Conservation (phyloP, 2,113 vertebrate species). For the Electrona antarctica region DNA sequence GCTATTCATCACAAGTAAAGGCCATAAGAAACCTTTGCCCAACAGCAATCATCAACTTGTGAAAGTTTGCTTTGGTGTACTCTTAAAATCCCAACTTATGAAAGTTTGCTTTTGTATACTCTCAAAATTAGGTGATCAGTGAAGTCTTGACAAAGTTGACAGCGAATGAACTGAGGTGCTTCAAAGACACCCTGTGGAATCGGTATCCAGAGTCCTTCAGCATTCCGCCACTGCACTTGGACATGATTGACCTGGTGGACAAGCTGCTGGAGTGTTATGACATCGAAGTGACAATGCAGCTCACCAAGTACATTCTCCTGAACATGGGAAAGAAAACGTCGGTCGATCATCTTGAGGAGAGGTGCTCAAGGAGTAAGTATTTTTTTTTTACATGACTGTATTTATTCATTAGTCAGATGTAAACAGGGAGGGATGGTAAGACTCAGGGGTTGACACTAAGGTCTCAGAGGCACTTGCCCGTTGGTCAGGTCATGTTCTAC, state of each 20-base stretch:
- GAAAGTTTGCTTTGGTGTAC: background rate
- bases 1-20: background rate
- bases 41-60: background rate
- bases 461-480: no score
- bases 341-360: slow-evolving; percentile 34
- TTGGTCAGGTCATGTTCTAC: no score
- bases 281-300: slow-evolving; percentile 59
- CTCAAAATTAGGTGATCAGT: slow-evolving; percentile 62
- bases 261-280: slow-evolving; percentile 65
- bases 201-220: slow-evolving; percentile 66
- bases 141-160: slow-evolving; percentile 54
- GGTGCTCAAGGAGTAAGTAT: slow-evolving; percentile 27
- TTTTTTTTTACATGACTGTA: no score
- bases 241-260: slow-evolving; percentile 73
- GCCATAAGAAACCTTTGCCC: background rate
- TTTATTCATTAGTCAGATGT: no score
- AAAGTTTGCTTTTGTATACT: background rate
- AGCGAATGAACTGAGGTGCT: background rate
- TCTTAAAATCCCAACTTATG: background rate
- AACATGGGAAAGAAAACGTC: slow-evolving; percentile 34
- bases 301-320: slow-evolving; percentile 61
- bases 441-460: no score
- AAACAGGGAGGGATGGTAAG: no score
- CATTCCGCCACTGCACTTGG: slow-evolving; percentile 47
- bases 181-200: slow-evolving; percentile 66